Evolutionary conservation across 2,888 invertebrate species (phyloP).

Genomic region (Empis stercorea): DNA sequence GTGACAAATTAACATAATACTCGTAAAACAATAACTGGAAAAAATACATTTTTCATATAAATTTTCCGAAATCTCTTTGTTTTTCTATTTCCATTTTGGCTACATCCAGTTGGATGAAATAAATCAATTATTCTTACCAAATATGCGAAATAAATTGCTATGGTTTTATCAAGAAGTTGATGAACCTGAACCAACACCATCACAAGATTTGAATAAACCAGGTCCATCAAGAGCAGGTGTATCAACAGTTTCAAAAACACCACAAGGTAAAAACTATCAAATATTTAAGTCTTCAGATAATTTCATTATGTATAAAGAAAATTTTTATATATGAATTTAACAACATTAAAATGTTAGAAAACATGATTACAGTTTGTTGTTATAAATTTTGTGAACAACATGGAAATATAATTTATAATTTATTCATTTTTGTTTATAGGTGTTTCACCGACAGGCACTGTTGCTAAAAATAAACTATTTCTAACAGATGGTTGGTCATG

Average conservation of each 20-base stretch:
- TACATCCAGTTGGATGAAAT: slow-evolving; percentile 73
- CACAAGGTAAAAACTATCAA: slow-evolving; percentile 27
- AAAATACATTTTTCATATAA: too few relatives aligned
- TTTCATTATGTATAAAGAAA: too few relatives aligned
- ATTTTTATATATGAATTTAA: too few relatives aligned
- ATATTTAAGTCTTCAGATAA: too few relatives aligned
- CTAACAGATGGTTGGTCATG: slow-evolving; percentile 75
- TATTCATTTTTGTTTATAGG: slow-evolving; percentile 17
- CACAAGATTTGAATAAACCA: slow-evolving; percentile 35
- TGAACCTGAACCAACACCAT: slow-evolving; percentile 43
- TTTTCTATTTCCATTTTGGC: background rate
- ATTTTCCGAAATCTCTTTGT: background rate
- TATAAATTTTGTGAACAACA: too few relatives aligned
- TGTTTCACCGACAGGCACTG: slow-evolving; percentile 30
- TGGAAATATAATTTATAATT: too few relatives aligned
- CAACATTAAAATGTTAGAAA: too few relatives aligned
- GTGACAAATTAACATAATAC: too few relatives aligned
- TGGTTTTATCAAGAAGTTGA: slow-evolving; percentile 85
- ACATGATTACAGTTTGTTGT: too few relatives aligned
- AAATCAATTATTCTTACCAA: slow-evolving; percentile 72
- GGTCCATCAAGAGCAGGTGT: slow-evolving; percentile 41
- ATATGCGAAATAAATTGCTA: slow-evolving; percentile 70
- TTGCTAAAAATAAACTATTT: slow-evolving; percentile 54
- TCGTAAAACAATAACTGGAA: too few relatives aligned
- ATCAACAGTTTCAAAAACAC: slow-evolving; percentile 34